These are phyloP conservation scores for Microhierax caerulescens DNA, from an alignment of 2,797 vertebrate genomes.

Conservation along the genomic window DNA sequence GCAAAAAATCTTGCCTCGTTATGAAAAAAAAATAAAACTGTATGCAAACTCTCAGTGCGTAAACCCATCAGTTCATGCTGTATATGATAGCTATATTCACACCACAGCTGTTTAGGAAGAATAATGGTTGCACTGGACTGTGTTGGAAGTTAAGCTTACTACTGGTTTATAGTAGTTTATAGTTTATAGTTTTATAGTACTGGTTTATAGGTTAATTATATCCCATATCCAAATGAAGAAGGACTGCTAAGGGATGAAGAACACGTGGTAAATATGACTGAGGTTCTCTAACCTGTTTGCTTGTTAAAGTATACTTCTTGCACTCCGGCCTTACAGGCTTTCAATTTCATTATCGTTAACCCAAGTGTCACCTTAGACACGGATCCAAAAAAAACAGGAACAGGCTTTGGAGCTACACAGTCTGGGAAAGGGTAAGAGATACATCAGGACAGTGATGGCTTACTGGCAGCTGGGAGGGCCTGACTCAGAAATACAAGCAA, in stretches of 20 bases:
- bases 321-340: neutral
- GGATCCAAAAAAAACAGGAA: neutral
- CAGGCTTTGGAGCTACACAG: neutral
- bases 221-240: neutral
- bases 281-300: neutral
- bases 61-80: neutral
- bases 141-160: neutral
- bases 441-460: neutral
- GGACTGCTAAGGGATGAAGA: neutral
- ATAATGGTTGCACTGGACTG: neutral
- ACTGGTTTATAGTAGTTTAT: neutral
- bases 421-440: neutral
- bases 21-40: neutral
- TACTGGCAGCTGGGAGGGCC: neutral
- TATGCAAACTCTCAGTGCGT: neutral
- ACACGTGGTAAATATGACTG: accelerated
- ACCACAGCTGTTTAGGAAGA: neutral
- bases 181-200: too few species aligned
- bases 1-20: neutral
- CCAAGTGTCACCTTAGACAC: neutral
- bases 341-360: neutral
- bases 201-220: neutral
- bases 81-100: neutral
- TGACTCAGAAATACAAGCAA: neutral
- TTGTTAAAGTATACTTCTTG: neutral